Evolutionary conservation across 2,113 vertebrate species (phyloP).

Genomic region (Muscicapa adusta): DNA sequence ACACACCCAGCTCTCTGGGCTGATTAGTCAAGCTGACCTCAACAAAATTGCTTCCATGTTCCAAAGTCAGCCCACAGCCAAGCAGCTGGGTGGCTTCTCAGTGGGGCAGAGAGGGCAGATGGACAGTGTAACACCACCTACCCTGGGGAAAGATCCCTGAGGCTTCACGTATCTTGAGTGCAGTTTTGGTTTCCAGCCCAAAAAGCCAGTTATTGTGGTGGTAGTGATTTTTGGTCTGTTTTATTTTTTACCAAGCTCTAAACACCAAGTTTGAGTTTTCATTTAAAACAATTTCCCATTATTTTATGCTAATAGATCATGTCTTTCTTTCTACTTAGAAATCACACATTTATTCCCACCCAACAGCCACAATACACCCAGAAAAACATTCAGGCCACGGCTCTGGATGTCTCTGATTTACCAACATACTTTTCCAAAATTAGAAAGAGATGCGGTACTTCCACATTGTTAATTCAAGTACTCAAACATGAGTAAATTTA

Average conservation of each 20-base stretch:
- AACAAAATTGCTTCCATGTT: background rate
- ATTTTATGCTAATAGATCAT: background rate
- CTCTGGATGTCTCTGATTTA: background rate
- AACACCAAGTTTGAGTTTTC: background rate
- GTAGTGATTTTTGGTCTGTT: background rate
- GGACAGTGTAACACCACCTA: background rate
- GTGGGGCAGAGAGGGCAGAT: background rate
- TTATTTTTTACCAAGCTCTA: background rate
- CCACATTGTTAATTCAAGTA: background rate
- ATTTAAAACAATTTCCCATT: background rate
- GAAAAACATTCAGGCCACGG: background rate
- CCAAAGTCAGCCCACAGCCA: background rate
- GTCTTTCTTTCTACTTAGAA: slow-evolving; percentile 68
- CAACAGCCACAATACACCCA: slow-evolving; percentile 74
- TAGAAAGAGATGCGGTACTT: background rate
- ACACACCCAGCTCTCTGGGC: background rate
- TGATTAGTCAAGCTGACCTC: background rate
- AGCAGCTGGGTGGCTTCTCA: background rate
- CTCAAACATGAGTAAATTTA: background rate
- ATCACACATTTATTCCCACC: slow-evolving; percentile 75
- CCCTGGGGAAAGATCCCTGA: background rate
- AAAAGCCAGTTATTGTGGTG: background rate
- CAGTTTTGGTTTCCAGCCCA: background rate
- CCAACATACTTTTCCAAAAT: background rate
- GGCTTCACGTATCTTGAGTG: background rate